Conservation (phyloP, 2,113 vertebrate species). For the Rhombomys opimus region DNA sequence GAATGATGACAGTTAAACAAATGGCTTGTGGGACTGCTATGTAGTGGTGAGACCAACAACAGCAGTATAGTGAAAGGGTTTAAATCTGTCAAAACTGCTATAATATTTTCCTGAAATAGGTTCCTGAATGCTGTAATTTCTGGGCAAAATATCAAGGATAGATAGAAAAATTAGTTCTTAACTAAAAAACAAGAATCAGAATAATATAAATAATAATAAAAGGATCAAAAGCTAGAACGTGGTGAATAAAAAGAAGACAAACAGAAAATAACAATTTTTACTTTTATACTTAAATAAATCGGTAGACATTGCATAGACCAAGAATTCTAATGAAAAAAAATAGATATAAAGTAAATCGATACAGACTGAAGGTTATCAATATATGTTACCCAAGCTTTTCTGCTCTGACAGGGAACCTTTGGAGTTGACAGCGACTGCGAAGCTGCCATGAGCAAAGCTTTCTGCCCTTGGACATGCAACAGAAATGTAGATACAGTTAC, state of each 20-base stretch:
- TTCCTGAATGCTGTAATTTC: neutral
- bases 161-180: neutral
- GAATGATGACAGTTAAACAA: neutral
- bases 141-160: neutral
- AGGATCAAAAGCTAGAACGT: neutral
- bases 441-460: neutral
- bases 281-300: neutral
- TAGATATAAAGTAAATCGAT: neutral
- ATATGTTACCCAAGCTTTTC: neutral
- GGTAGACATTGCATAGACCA: neutral
- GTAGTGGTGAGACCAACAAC: neutral
- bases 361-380: neutral
- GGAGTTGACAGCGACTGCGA: neutral
- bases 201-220: neutral
- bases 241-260: neutral
- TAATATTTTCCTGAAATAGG: neutral
- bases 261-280: slow-evolving; percentile 2
- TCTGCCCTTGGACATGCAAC: neutral
- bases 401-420: neutral
- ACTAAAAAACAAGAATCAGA: neutral
- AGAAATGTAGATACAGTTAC: neutral
- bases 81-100: neutral
- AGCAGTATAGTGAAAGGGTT: neutral
- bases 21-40: neutral
- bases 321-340: neutral